These are phyloP conservation scores for Castor canadensis DNA, from an alignment of 2,113 vertebrate species.

Conservation along the genomic window DNA sequence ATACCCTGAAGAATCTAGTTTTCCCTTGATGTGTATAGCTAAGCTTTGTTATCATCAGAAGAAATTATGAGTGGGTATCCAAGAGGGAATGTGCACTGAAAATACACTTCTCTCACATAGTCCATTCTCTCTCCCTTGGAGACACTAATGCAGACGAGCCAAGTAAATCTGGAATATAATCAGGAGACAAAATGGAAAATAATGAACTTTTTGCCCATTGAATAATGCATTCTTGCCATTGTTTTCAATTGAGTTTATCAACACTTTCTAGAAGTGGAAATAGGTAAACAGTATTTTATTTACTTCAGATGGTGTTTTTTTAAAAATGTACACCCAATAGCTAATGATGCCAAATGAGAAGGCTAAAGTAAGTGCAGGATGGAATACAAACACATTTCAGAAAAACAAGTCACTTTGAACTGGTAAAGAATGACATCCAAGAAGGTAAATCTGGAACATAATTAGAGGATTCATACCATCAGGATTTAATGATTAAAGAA, in stretches of 20 bases:
- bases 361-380: not conserved
- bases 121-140: constrained; percentile 45
- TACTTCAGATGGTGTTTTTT: constrained; percentile 57
- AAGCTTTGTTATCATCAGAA: constrained; percentile 45
- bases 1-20: constrained; percentile 35
- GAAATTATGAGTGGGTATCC: constrained; percentile 27
- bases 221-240: constrained; percentile 41
- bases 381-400: constrained; percentile 23
- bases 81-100: constrained; percentile 34
- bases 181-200: constrained; percentile 40
- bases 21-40: constrained; percentile 44
- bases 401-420: not conserved
- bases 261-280: constrained; percentile 58
- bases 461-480: constrained; percentile 68
- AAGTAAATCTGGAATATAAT: constrained; percentile 24
- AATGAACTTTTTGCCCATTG: constrained; percentile 43
- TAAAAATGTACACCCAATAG: constrained; percentile 33
- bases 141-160: constrained; percentile 20
- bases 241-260: constrained; percentile 59
- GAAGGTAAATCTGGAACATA: constrained; percentile 53
- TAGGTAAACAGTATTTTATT: constrained; percentile 63
- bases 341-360: constrained; percentile 64
- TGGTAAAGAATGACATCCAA: constrained; percentile 28
- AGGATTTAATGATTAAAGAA: constrained; percentile 44
- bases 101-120: constrained; percentile 53